Base-by-base conservation (phyloP, 2,888 invertebrate genomes). In the Tetragonisca angustula region DNA sequence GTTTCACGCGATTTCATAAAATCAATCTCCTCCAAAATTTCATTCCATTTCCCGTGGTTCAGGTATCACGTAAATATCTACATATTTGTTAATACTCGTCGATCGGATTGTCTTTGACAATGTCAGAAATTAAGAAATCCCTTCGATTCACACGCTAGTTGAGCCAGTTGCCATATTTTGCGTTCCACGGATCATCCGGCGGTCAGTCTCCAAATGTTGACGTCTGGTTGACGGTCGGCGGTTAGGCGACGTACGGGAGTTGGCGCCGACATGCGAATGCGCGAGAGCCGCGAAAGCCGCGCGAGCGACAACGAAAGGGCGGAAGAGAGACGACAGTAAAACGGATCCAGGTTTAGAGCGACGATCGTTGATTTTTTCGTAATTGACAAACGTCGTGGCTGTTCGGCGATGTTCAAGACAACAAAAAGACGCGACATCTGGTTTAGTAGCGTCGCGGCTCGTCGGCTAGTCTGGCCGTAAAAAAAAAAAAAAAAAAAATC, bases 381-480 rank as follows among this genome's bases (percentile, higher is more conserved):
- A 67, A 70, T 62, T 70, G 76, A 32, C 72, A 49, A 49, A 21
- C 27, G 9, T 62, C 24, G 64, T 59, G n/a, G 56, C 32, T 32
- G 69, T 24, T 24, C 59, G 79, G 49, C 68, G 59, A 68, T 61
- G 76, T 49, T 15, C 24, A 36, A 56, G 61, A 62, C 64, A 64
- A 67, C 27, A 27, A 59, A 52, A 50, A 50, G 15, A 19, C 62
- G 61, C 67, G 52, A 64, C 64, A 64, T 76, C 87, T 88, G 85
- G 86, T 89, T 91, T 93, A 91, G 93, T 93, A 91, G 90, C 91
- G 90, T 90, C 91, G 91, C 92, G 92, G 91, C 93, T 91, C 87
- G 88, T 86, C 88, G 90, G 82, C 88, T 86, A 89, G 90, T 89
- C 87, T 85, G 88, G 87, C 86, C 86, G 86, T 78, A 83, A 83